A percentile compares a stretch with the other conserved stretches of the same genome.
Conservation (phyloP, 2,113 vertebrate genomes). For the Marmota flaviventris region DNA sequence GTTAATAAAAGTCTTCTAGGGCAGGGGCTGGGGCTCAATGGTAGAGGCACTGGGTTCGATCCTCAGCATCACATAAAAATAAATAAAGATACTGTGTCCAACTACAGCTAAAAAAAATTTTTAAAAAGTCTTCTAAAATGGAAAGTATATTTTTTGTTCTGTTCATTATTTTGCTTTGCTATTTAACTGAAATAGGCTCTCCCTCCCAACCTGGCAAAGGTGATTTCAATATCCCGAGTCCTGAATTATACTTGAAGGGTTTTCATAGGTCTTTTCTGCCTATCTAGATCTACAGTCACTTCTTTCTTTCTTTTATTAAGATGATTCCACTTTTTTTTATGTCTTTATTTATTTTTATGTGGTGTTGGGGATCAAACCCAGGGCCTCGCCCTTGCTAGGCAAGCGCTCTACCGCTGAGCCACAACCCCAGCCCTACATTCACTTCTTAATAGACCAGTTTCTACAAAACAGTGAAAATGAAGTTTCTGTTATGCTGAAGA, state of each 20-base stretch:
- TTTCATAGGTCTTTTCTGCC: neutral
- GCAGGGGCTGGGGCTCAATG: too few relatives aligned
- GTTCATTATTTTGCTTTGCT: neutral
- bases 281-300: neutral
- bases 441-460: conserved; percentile 3
- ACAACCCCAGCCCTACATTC: too few relatives aligned
- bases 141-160: neutral
- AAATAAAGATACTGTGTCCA: too few relatives aligned
- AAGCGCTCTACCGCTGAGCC: too few relatives aligned
- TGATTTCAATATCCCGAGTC: neutral
- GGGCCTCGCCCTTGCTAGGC: too few relatives aligned
- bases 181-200: neutral
- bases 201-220: neutral
- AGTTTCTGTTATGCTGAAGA: neutral
- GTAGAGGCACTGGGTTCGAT: too few relatives aligned
- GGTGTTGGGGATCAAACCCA: too few relatives aligned
- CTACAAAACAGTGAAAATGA: conserved; percentile 9
- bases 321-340: too few relatives aligned
- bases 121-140: neutral
- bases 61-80: too few relatives aligned
- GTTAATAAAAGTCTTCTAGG: neutral
- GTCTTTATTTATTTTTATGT: too few relatives aligned
- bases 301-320: neutral
- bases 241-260: neutral
- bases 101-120: too few relatives aligned